Base-by-base conservation (phyloP, 2,797 vertebrate genomes). In the Channallabes apus region DNA sequence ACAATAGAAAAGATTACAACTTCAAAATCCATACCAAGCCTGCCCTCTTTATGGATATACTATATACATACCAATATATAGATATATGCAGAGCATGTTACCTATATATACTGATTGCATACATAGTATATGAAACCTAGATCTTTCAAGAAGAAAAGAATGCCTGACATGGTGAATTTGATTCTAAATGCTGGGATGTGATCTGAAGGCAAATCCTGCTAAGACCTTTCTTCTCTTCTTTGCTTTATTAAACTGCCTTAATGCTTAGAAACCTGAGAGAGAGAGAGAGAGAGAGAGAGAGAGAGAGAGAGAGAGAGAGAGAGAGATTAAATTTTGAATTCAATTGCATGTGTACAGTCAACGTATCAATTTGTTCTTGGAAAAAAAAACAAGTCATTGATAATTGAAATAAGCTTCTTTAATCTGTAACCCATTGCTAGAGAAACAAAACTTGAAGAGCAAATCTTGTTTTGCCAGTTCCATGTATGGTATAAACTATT, bases 121-220 rank as follows among this genome's bases (percentile, higher is more conserved):
- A 94, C 92, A 94, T 94, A 95, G 91, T 94, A 93, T 93, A 95
- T 93, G 93, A 93, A 96, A 95, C 94, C 32, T 92, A 94, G 92
- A 90, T 88, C 95, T 96, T 96, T 96, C 95, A 96, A 95, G 96
- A 95, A 95, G 95, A 94, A 95, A 96, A 96, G 94, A 94, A 94
- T 94, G 95, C 95, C 95, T 95, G 95, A 94, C 94, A 94, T 95
- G 94, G 94, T 95, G 95, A 96, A 96, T 95, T 95, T 96, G 95
- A 95, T 95, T 95, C 94, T 96, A 96, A 94, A 96, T 94, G 94
- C 95, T 91, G 94, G 95, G 96, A 93, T 96, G 96, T 96, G 96
- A 96, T 89, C 89, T 89, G 90, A 91, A 92, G 89, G 90, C 94
- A 95, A 95, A 94, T 95, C 95, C 95, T 96, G 96, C 95, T 96